A percentile compares a stretch with the other conserved stretches of the same genome.
These are phyloP conservation scores for Sitophilus oryzae DNA, from an alignment of 1,140 invertebrate species.

Conservation along the genomic window DNA sequence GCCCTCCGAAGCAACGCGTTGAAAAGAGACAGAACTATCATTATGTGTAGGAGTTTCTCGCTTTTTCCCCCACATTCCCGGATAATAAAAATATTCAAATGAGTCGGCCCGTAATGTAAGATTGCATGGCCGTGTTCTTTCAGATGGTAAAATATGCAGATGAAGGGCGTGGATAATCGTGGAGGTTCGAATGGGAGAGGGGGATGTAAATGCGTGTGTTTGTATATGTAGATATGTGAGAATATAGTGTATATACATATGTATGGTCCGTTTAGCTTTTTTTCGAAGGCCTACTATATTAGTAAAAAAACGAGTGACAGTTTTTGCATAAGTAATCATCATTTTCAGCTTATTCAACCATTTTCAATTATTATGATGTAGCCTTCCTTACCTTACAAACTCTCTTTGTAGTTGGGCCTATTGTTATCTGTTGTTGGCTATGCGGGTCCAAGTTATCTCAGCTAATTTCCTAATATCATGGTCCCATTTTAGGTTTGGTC, in stretches of 20 bases:
- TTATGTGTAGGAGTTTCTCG: constrained; percentile 15
- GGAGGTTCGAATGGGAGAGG: too few species aligned
- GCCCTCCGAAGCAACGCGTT: neutral
- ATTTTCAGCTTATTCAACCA: too few species aligned
- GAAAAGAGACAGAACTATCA: constrained; percentile 5
- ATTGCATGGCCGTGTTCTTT: constrained; percentile 34
- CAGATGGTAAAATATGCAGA: constrained; percentile 41
- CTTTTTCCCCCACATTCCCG: constrained; percentile 20
- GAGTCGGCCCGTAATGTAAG: constrained; percentile 27
- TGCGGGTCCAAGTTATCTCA: too few species aligned
- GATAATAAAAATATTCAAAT: constrained; percentile 32
- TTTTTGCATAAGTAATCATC: too few species aligned
- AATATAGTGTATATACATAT: too few species aligned
- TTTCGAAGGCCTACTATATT: neutral
- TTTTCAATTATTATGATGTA: too few species aligned
- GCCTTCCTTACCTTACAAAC: too few species aligned
- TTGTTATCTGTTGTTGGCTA: too few species aligned
- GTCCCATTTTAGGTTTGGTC: too few species aligned
- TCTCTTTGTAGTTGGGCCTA: too few species aligned
- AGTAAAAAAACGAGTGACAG: too few species aligned
- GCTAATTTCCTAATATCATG: too few species aligned
- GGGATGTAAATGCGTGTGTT: neutral
- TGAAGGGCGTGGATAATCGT: constrained; percentile 23
- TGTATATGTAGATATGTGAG: neutral
- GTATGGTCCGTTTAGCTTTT: neutral